A percentile compares a stretch with the other conserved stretches of the same genome.
Conservation (phyloP, 2,797 vertebrate species). For the Tiaroga cobitis region DNA sequence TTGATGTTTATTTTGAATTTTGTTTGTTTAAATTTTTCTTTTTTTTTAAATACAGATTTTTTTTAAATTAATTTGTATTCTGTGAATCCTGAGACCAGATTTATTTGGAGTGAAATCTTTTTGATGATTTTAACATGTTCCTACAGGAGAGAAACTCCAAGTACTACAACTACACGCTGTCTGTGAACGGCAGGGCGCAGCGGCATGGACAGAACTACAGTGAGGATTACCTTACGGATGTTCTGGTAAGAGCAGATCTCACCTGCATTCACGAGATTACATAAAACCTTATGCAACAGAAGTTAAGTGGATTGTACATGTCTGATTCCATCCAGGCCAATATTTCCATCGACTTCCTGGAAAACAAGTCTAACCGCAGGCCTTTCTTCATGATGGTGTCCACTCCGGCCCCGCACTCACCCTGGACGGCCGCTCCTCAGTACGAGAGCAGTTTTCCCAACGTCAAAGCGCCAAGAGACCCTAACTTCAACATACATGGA, state of each 20-base stretch:
- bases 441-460: conserved; percentile 84
- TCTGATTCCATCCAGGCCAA: conserved; percentile 83
- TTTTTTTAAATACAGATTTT: too few species aligned
- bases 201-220: conserved; percentile 90
- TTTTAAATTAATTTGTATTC: background rate
- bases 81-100: background rate
- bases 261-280: background rate
- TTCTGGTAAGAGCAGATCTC: conserved; percentile 83
- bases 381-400: conserved; percentile 99
- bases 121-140: background rate
- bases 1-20: too few species aligned
- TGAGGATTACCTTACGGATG: conserved; percentile 93
- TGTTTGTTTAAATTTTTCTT: too few species aligned
- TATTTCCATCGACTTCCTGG: conserved; percentile 91
- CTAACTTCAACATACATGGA: conserved; percentile 93
- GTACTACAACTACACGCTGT: conserved; percentile 98
- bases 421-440: conserved; percentile 95
- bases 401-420: conserved; percentile 93
- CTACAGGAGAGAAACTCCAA: conserved; percentile 95
- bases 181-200: conserved; percentile 89
- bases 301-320: background rate
- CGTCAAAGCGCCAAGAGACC: conserved; percentile 88
- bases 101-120: conserved; percentile 7
- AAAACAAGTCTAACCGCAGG: conserved; percentile 87
- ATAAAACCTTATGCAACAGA: background rate